phyloP scores from a whole-genome alignment of 2,797 vertebrate species.

The Microcaecilia unicolor region DNA sequence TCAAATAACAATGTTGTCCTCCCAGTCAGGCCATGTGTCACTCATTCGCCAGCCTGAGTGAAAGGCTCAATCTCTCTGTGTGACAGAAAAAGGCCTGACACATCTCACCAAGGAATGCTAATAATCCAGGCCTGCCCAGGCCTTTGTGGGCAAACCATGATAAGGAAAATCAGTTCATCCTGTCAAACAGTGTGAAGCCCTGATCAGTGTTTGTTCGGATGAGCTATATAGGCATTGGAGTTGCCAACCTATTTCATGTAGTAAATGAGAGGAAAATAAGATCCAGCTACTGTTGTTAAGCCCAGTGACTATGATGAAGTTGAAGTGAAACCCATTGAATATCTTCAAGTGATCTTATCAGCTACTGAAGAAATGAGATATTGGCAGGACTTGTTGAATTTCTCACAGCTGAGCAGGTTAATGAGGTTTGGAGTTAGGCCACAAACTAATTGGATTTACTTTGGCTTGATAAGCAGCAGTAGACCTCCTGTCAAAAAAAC shows the following conservation, averaged over 20 bases:
- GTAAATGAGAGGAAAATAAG: constrained; percentile 61
- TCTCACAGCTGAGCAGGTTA: constrained; percentile 92
- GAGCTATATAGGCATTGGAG: constrained; percentile 60
- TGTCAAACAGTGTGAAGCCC: constrained; percentile 68
- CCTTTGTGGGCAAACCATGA: constrained; percentile 94
- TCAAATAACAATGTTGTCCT: constrained; percentile 99
- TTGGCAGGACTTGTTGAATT: constrained; percentile 86
- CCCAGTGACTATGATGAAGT: constrained; percentile 63
- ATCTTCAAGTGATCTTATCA: constrained; percentile 94
- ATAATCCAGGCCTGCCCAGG: constrained; percentile 79
- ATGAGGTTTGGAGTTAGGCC: constrained; percentile 90
- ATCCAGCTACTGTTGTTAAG: constrained; percentile 53
- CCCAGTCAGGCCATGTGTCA: constrained; percentile 97
- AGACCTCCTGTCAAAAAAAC: constrained; percentile 53
- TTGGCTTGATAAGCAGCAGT: constrained; percentile 87
- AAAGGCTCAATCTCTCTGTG: constrained; percentile 97
- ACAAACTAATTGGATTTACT: constrained; percentile 97
- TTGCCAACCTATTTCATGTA: constrained; percentile 70
- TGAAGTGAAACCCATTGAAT: constrained; percentile 81
- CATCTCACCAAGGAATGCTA: constrained; percentile 88
- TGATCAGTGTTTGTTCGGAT: constrained; percentile 68
- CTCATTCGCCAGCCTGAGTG: constrained; percentile 89
- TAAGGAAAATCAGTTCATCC: constrained; percentile 92
- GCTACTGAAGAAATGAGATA: constrained; percentile 89
- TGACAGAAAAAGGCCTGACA: constrained; percentile 92